Evolutionary conservation across 2,888 invertebrate genomes (phyloP).

Genomic region (Xylophagus ater): DNA sequence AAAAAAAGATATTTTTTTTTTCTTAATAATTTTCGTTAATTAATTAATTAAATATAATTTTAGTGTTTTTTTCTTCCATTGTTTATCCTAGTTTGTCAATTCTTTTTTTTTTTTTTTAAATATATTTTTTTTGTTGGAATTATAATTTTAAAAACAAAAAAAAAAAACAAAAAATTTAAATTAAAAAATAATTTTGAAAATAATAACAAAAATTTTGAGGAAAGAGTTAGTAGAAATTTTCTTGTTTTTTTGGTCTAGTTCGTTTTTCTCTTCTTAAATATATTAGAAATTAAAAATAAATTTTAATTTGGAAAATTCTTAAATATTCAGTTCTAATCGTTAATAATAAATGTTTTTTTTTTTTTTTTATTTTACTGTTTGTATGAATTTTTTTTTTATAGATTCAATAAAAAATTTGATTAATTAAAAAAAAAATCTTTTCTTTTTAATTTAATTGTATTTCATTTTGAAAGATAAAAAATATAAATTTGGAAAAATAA

Average conservation of each 20-base stretch:
- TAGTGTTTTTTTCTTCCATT: slow-evolving; percentile 4
- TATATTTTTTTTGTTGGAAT: slow-evolving; percentile 1
- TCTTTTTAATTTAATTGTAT: slow-evolving; percentile 1
- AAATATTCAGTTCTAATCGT: slow-evolving; percentile 18
- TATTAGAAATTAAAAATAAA: slow-evolving; percentile 1
- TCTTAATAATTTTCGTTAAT: background rate
- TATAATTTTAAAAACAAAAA: slow-evolving; percentile 2
- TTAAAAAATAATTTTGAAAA: background rate
- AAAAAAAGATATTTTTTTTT: background rate
- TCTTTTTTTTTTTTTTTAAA: slow-evolving; percentile 1
- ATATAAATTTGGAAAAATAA: slow-evolving; percentile 12
- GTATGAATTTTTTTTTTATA: background rate
- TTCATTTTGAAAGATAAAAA: slow-evolving; percentile 1
- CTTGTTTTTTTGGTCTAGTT: slow-evolving; percentile 1
- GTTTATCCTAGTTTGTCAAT: slow-evolving; percentile 4
- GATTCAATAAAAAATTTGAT: background rate
- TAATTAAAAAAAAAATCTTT: too few species aligned
- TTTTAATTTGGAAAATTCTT: slow-evolving; percentile 7
- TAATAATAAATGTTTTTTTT: slow-evolving; percentile 4
- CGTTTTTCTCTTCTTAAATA: background rate
- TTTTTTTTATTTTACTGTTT: background rate
- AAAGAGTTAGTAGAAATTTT: slow-evolving; percentile 3
- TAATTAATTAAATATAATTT: slow-evolving; percentile 1
- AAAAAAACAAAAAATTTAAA: background rate
- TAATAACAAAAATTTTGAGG: background rate